Conservation (phyloP, 2,113 vertebrate genomes). For the Melanerpes aurifrons region DNA sequence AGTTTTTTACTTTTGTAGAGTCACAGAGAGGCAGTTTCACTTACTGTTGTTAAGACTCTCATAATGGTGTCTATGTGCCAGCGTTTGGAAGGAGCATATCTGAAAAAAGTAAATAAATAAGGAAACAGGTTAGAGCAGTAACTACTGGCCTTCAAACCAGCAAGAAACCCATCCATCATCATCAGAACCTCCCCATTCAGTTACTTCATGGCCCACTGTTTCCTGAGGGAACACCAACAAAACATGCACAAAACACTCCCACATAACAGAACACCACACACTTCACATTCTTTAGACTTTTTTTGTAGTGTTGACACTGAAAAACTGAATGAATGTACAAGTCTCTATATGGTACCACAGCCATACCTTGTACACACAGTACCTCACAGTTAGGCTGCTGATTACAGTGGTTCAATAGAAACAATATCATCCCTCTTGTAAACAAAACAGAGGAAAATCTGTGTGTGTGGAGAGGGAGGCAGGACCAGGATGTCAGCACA, state of each 20-base stretch:
- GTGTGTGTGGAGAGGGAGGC: fast-evolving
- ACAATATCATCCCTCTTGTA: background rate
- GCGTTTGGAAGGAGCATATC: slow-evolving; percentile 97
- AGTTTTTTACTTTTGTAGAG: background rate
- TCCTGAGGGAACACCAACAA: background rate
- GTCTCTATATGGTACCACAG: background rate
- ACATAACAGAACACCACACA: background rate
- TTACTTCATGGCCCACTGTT: background rate
- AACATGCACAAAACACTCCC: background rate
- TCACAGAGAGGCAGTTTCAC: slow-evolving; percentile 23
- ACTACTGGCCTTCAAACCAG: background rate
- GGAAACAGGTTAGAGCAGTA: background rate
- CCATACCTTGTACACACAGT: background rate
- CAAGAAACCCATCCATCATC: background rate
- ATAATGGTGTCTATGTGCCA: slow-evolving; percentile 99
- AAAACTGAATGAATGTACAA: background rate
- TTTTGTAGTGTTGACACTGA: background rate
- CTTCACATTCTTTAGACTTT: background rate
- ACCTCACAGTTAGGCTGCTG: background rate
- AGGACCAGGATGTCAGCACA: background rate
- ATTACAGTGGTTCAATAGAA: background rate
- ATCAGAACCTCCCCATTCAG: background rate
- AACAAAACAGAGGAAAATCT: background rate
- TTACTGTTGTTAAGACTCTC: slow-evolving; percentile 96
- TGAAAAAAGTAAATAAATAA: slow-evolving; percentile 63